phyloP scores from a whole-genome alignment of 2,797 vertebrate genomes.

The Oryzias dopingdopingensis region DNA sequence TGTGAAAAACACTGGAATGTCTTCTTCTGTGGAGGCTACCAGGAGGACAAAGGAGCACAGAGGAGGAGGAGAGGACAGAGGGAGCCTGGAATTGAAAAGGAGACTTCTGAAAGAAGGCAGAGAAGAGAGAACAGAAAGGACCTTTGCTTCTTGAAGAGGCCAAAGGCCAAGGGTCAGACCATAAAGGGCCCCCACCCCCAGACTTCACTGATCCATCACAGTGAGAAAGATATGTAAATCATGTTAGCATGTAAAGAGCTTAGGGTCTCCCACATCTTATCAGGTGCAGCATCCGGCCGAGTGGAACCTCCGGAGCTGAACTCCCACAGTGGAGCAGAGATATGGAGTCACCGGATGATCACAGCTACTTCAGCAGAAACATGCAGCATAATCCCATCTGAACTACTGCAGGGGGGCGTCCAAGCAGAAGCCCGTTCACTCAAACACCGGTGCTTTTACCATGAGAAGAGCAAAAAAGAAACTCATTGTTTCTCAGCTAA shows the following conservation, averaged over 20 bases:
- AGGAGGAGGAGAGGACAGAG: slow-evolving; percentile 35
- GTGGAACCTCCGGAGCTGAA: background rate
- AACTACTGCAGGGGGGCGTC: no score
- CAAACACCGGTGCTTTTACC: no score
- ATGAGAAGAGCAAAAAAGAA: no score
- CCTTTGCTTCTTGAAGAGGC: slow-evolving; percentile 28
- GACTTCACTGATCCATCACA: slow-evolving; percentile 4
- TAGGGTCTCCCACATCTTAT: background rate
- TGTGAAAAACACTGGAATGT: slow-evolving; percentile 22
- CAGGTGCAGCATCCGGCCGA: background rate
- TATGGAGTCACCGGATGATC: no score
- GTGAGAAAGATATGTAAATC: background rate
- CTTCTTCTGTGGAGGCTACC: slow-evolving; percentile 47
- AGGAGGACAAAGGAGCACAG: slow-evolving; percentile 34
- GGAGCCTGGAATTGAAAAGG: slow-evolving; percentile 27
- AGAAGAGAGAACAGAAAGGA: slow-evolving; percentile 25
- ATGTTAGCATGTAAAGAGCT: no score
- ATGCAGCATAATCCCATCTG: no score
- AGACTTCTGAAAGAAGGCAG: slow-evolving; percentile 25
- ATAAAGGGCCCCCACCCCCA: slow-evolving; percentile 26
- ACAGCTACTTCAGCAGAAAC: no score
- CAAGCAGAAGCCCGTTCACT: no score
- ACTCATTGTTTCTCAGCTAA: no score
- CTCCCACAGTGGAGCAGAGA: background rate
- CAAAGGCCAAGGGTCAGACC: slow-evolving; percentile 49